Base-by-base conservation (phyloP, 2,888 invertebrate genomes). In the Apamea monoglypha region DNA sequence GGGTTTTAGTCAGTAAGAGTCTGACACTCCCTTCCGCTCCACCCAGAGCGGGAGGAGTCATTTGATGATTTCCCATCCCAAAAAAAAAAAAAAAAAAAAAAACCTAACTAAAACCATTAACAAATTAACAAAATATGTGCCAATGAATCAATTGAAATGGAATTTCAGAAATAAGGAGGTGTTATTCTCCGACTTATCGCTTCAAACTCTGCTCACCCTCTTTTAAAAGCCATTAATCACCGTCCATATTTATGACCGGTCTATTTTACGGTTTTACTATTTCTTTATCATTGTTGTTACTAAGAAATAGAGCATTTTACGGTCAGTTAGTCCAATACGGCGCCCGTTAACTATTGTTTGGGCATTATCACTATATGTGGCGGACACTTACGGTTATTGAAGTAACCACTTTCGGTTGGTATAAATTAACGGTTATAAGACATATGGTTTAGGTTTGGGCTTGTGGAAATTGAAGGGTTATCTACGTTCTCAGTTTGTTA, bases 301-400 rank as follows among this genome's bases (percentile, higher is more conserved):
- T 70, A 50, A 81, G 87, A 88, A 89, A 86, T 83, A 74, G 76
- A 77, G 29, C 66, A 74, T 75, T 88, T 85, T 88, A 84, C 74
- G 84, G 84, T 79, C 86, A 84, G 86, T 90, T 86, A 87, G 74
- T 71, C 78, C 83, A 81, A 86, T 85, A 89, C 76, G 76, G 76
- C 67, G 25, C 40, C 89, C 85, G 84, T 90, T 87, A 88, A 89
- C 83, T 70, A 88, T 89, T 90, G 88, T 90, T 88, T 82, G 72
- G 78, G 71, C 79, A 83, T 76, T 67, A 87, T 74, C 79, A 72
- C 85, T 82, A 82, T 86, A 85, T 90, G 84, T 85, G 82, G 73
- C 78, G 12, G 66, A 79, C 76, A 83, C 76, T 85, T 75, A 83
- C 82, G 66, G 82, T 81, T 87, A 87, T 89, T 87, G 81, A 90